Evolutionary conservation across 2,113 vertebrate genomes (phyloP).

Genomic region (Gobiocypris rarus): DNA sequence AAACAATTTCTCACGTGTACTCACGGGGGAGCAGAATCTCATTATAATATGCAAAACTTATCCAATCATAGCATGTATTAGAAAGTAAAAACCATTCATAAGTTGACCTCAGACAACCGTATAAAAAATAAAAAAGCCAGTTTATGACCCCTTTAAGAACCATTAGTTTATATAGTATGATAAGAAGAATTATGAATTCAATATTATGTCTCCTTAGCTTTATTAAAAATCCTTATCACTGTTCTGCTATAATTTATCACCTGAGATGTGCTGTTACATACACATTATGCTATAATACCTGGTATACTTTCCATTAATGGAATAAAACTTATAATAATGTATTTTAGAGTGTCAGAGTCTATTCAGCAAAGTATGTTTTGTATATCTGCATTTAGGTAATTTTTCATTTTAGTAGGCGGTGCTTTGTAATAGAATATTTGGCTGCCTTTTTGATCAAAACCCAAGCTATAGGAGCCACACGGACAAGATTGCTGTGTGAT

Average conservation of each 20-base stretch:
- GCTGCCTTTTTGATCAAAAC: constrained; percentile 29
- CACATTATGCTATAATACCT: not conserved
- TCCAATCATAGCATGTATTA: too few relatives aligned
- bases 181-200: not conserved
- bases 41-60: too few relatives aligned
- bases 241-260: not conserved
- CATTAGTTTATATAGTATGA: not conserved
- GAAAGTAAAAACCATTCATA: too few relatives aligned
- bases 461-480: not conserved
- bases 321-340: not conserved
- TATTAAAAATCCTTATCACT: not conserved
- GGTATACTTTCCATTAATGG: not conserved
- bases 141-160: not conserved
- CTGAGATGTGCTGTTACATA: not conserved
- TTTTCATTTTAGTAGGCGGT: not conserved
- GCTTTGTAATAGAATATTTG: constrained; percentile 4
- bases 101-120: too few relatives aligned
- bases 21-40: too few relatives aligned
- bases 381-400: not conserved
- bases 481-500: constrained; percentile 14
- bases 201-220: not conserved
- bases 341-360: not conserved
- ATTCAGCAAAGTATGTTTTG: not conserved
- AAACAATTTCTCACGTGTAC: too few relatives aligned
- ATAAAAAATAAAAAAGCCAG: too few relatives aligned